Percentiles rank a stretch among this genome's conserved stretches.
phyloP scores from a whole-genome alignment of 2,888 invertebrate species.

The Tetranychus piercei region DNA sequence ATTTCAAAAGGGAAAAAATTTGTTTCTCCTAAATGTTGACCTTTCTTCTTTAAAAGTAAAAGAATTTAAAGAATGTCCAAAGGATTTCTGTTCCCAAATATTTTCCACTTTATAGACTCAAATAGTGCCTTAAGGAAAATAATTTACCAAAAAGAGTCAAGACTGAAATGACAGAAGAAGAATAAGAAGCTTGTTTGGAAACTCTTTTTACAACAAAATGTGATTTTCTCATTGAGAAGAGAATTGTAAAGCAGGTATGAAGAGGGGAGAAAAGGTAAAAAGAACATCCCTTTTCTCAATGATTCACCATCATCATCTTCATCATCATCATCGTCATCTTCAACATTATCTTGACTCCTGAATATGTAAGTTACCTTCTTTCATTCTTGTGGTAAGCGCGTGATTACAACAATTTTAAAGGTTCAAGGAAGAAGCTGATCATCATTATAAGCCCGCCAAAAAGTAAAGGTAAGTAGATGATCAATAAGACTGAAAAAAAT shows the following conservation, averaged over 20 bases:
- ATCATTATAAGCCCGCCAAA: neutral
- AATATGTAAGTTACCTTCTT: neutral
- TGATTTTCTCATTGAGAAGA: neutral
- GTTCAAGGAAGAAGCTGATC: neutral
- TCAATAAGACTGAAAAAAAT: neutral
- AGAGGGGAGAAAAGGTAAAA: neutral
- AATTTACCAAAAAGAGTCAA: neutral
- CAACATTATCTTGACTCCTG: too few species aligned
- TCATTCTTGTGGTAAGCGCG: neutral
- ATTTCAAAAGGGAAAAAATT: neutral
- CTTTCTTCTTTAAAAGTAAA: neutral
- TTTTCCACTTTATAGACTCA: neutral
- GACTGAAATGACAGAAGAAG: neutral
- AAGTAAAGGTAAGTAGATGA: neutral
- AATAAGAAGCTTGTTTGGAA: too few species aligned
- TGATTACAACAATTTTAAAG: neutral
- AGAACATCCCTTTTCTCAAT: neutral
- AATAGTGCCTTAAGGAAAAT: neutral
- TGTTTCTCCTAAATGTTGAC: neutral
- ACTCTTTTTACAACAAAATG: too few species aligned
- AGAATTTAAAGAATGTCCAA: neutral
- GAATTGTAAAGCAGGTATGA: neutral
- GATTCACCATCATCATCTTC: too few species aligned
- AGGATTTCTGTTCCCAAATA: neutral
- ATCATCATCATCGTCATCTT: too few species aligned